Percentiles rank a stretch among this genome's conserved stretches.
These are phyloP conservation scores for Leptinotarsa tumamoca DNA, from an alignment of 2,888 invertebrate species.

Conservation along the genomic window DNA sequence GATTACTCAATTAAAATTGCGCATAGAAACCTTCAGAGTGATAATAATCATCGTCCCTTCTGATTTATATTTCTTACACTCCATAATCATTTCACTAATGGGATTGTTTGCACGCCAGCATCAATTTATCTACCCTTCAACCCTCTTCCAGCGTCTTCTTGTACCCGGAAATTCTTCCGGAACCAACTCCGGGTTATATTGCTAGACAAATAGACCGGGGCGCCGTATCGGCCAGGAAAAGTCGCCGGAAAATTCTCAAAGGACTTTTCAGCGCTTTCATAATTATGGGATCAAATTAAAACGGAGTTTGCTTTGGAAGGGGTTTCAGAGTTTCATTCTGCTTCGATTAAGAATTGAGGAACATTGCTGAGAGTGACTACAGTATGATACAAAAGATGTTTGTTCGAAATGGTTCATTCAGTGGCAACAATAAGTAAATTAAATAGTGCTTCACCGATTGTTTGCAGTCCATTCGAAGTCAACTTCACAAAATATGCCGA, in stretches of 20 bases:
- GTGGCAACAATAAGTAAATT: no score
- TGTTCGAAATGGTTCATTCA: no score
- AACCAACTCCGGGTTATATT: slow-evolving; percentile 37
- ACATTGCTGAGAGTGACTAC: neutral
- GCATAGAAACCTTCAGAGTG: no score
- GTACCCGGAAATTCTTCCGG: slow-evolving; percentile 39
- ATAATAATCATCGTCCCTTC: slow-evolving; percentile 2
- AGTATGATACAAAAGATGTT: neutral
- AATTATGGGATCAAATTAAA: slow-evolving; percentile 25
- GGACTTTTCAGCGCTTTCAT: slow-evolving; percentile 28
- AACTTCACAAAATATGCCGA: no score
- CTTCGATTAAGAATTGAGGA: neutral
- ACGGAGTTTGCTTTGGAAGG: neutral
- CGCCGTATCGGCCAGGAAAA: slow-evolving; percentile 32
- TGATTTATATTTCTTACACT: slow-evolving; percentile 22
- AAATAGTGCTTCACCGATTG: no score
- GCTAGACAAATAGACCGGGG: slow-evolving; percentile 41
- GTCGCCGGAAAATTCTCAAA: slow-evolving; percentile 29
- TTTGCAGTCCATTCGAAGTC: no score
- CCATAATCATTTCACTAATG: slow-evolving; percentile 29
- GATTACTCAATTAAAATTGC: no score
- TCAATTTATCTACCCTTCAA: slow-evolving; percentile 35
- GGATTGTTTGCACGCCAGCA: slow-evolving; percentile 34
- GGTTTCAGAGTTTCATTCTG: neutral
- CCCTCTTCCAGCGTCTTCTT: slow-evolving; percentile 34